Base-by-base conservation (phyloP, 2,888 invertebrate species). In the Autographa pulchrina region DNA sequence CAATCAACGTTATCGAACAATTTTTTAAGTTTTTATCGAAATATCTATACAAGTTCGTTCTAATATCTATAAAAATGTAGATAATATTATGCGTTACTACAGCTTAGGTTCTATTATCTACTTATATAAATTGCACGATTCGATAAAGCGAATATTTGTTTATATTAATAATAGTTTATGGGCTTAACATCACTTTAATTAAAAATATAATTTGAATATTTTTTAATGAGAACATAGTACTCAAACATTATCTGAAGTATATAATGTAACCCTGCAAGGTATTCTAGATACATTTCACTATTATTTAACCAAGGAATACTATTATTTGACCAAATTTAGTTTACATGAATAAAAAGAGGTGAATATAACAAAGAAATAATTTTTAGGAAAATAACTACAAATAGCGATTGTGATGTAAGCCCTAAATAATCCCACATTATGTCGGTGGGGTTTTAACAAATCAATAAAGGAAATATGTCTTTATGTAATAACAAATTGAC, bases 121-220 rank as follows among this genome's bases (percentile, higher is more conserved):
- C 92, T 92, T 88, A 91, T 90, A 88, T 93, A 96, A 95, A 96
- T 96, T 96, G 96, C 96, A 96, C 96, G 91, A 93, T 93, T 94
- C 88, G 90, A 94, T 95, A 94, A 94, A 95, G 94, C 94, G 94
- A 95, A 90, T 92, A 91, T 91, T 90, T 90, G 88, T 88, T 85
- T 82, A 79, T 77, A 79, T 81, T 85, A 75, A 70, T 83, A 80
- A 81, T 80, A 86, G 72, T 85, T 70, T 72, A 80, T 67, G 83
- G 80, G 74, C 78, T 32, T 82, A 77, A 80, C 80, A 80, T 81
- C 83, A 81, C 78, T 66, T 68, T 52, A 60, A 70, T 68, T 64
- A 43, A 62, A 59, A 69, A 75, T 63, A 60, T 64, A 62, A 68
- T 62, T 70, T 77, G 80, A 72, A 62, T 54, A 59, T 64, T 61